These are phyloP conservation scores for Solen grandis DNA, from an alignment of 1,140 invertebrate genomes.

Conservation along the genomic window DNA sequence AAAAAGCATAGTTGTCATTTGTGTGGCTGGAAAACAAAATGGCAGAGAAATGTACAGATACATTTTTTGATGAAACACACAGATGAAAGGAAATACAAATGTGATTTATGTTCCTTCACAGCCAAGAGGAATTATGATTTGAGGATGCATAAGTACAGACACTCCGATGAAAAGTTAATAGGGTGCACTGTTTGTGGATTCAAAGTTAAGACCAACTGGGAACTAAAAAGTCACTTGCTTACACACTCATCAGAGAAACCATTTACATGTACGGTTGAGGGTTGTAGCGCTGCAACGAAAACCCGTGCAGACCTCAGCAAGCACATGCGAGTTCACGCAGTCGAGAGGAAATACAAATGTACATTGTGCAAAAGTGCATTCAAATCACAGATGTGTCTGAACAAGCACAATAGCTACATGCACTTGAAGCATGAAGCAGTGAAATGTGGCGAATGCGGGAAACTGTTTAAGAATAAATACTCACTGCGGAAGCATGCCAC, in stretches of 20 bases:
- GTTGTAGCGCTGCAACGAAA: neutral
- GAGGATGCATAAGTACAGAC: neutral
- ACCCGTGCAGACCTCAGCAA: conserved; percentile 19
- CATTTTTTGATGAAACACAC: neutral
- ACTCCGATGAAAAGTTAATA: neutral
- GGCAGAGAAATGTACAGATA: conserved; percentile 55
- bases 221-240: neutral
- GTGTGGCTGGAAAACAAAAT: conserved; percentile 12
- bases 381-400: conserved; percentile 36
- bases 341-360: conserved; percentile 53
- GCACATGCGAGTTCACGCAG: conserved; percentile 58
- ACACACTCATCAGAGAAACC: neutral
- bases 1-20: neutral
- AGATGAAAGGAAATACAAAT: neutral
- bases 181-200: neutral
- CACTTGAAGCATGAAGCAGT: conserved; percentile 55
- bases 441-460: conserved; percentile 59
- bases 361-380: conserved; percentile 62
- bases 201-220: neutral
- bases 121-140: neutral
- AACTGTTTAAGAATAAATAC: conserved; percentile 57
- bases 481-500: conserved; percentile 55
- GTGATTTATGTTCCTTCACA: neutral
- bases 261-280: neutral
- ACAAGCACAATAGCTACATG: conserved; percentile 49